These are phyloP conservation scores for Sebastes diaconus DNA, from an alignment of 2,797 vertebrate genomes.

Conservation along the genomic window DNA sequence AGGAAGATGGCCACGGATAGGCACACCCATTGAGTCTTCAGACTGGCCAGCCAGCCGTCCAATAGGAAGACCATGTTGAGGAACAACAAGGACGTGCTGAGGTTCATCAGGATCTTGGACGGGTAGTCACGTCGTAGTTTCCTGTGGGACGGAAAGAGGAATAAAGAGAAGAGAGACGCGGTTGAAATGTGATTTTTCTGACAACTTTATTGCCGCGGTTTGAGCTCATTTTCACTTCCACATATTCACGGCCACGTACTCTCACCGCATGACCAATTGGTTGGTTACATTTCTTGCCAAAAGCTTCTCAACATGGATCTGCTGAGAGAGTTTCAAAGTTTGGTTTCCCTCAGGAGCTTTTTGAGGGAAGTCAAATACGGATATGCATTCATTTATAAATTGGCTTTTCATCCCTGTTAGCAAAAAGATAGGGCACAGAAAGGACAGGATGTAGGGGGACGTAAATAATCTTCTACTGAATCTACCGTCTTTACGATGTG, in stretches of 20 bases:
- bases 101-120: constrained; percentile 98
- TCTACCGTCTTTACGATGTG: too few relatives aligned
- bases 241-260: background rate
- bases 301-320: background rate
- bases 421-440: too few relatives aligned
- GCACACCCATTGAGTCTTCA: constrained; percentile 84
- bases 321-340: background rate
- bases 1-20: constrained; percentile 86
- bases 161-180: background rate
- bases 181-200: background rate
- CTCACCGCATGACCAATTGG: background rate
- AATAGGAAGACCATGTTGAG: constrained; percentile 94
- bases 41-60: constrained; percentile 92
- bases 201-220: background rate
- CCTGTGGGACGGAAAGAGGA: constrained; percentile 66
- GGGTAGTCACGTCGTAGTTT: constrained; percentile 96
- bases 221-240: background rate
- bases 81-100: constrained; percentile 91
- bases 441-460: too few relatives aligned
- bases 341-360: background rate
- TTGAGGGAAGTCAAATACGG: too few relatives aligned
- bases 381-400: too few relatives aligned
- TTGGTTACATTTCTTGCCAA: background rate
- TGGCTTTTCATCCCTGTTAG: too few relatives aligned
- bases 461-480: too few relatives aligned